Conservation (phyloP, 2,797 vertebrate genomes). For the Danio jaintianensis region DNA sequence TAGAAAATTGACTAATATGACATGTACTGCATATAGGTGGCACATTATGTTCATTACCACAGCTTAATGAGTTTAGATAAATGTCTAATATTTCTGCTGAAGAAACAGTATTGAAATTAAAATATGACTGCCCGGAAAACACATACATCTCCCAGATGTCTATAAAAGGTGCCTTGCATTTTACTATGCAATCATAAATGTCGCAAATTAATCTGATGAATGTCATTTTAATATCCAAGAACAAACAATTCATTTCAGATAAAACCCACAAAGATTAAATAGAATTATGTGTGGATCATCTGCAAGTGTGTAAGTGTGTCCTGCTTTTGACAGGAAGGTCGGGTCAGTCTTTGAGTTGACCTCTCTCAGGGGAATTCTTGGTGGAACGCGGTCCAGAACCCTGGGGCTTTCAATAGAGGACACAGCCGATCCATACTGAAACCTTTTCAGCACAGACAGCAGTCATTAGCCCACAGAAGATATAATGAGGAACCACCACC, state of each 20-base stretch:
- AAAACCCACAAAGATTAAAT: neutral
- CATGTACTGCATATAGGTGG: neutral
- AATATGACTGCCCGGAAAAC: neutral
- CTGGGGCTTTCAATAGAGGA: conserved; percentile 48
- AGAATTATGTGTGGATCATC: neutral
- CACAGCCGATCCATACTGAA: conserved; percentile 50
- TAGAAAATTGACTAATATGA: neutral
- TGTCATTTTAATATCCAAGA: neutral
- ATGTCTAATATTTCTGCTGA: neutral
- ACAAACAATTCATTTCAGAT: neutral
- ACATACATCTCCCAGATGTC: neutral
- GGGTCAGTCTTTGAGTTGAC: conserved; percentile 9
- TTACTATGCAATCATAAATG: neutral
- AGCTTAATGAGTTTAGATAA: conserved; percentile 5
- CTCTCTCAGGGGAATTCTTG: conserved; percentile 36
- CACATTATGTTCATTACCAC: neutral
- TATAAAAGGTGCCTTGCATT: neutral
- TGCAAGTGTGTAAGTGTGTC: conserved; percentile 3
- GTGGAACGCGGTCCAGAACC: conserved; percentile 38
- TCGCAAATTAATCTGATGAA: neutral
- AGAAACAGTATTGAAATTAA: neutral
- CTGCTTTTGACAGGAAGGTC: conserved; percentile 16
- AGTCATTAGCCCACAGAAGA: conserved; percentile 37
- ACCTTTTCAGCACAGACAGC: conserved; percentile 44
- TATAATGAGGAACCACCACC: conserved; percentile 41